These are phyloP conservation scores for Papilio polyxenes DNA, from an alignment of 1,140 invertebrate species.

Conservation along the genomic window DNA sequence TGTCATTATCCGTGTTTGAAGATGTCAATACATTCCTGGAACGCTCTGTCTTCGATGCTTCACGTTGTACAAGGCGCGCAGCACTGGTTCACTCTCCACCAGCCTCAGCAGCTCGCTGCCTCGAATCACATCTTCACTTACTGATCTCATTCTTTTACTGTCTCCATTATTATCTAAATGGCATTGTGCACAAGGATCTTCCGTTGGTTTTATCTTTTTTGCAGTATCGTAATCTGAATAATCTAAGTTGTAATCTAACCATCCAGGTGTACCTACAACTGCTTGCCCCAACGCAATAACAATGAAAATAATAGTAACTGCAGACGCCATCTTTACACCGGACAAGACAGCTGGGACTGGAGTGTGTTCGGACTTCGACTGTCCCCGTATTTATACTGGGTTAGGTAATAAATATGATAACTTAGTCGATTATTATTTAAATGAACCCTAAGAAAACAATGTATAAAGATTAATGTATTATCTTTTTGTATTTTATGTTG, in stretches of 20 bases:
- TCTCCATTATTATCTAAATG: background rate
- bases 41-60: no score
- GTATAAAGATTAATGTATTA: constrained; percentile 10
- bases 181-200: background rate
- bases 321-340: background rate
- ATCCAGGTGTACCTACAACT: background rate
- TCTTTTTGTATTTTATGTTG: background rate
- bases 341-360: background rate
- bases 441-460: background rate
- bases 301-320: background rate
- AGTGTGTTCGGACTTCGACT: background rate
- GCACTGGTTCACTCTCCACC: background rate
- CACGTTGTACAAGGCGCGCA: background rate
- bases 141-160: background rate
- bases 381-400: background rate
- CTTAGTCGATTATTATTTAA: background rate
- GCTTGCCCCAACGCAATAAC: background rate
- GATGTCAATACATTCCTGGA: no score
- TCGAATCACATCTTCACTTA: background rate
- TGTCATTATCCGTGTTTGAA: no score
- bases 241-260: no score
- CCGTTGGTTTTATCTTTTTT: background rate
- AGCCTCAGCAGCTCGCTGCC: background rate
- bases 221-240: no score
- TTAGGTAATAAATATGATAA: background rate